A percentile compares a stretch with the other conserved stretches of the same genome.
These are phyloP conservation scores for Papilio aristodemus DNA, from an alignment of 1,140 invertebrate species.

Conservation along the genomic window DNA sequence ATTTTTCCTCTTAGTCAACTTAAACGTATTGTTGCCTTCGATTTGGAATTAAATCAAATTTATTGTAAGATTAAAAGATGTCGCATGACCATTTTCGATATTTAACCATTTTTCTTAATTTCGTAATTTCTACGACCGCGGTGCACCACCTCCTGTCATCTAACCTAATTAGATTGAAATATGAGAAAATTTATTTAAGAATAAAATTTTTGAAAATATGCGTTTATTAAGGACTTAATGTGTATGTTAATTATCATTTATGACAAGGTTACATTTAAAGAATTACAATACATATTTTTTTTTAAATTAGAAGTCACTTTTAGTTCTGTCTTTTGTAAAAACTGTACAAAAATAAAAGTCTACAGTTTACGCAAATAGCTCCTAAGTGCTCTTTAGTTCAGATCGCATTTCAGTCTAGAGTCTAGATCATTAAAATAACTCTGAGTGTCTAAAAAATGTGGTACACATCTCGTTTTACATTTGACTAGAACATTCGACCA, in stretches of 20 bases:
- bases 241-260: not conserved
- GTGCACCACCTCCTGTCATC: not conserved
- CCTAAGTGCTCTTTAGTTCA: not conserved
- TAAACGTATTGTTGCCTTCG: no score
- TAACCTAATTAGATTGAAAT: not conserved
- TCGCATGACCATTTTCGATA: no score
- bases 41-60: no score
- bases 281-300: not conserved
- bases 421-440: conserved; percentile 12
- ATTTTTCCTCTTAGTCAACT: no score
- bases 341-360: not conserved
- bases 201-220: not conserved
- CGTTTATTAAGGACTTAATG: not conserved
- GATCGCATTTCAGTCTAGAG: not conserved
- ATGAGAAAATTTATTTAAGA: not conserved
- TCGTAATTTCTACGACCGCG: not conserved
- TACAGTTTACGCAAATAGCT: not conserved
- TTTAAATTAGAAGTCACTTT: not conserved
- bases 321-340: not conserved
- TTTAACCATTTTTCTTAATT: no score
- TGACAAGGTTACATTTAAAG: not conserved
- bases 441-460: not conserved
- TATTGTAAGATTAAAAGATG: no score
- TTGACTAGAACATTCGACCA: conserved; percentile 8
- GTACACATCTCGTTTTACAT: conserved; percentile 2